Conservation (phyloP, 53 echinoderm and acorn worm genomes). For the Echinarachnius parma region DNA sequence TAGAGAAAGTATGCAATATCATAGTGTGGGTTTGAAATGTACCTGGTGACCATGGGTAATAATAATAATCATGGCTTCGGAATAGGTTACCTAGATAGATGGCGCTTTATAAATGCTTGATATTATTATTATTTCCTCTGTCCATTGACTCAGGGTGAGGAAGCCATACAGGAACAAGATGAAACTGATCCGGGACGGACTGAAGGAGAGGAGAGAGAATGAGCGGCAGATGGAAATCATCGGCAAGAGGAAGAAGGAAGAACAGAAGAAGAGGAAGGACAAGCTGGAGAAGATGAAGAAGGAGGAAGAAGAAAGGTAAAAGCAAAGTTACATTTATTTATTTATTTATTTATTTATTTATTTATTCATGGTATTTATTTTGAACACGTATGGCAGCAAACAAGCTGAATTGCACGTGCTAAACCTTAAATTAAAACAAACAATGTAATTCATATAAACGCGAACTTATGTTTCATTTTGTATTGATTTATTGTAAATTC, state of each 20-base stretch:
- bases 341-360: background rate
- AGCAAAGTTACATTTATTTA: background rate
- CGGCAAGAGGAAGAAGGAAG: constrained; percentile 60
- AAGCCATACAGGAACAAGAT: constrained; percentile 69
- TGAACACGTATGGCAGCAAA: too few species aligned
- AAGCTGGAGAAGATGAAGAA: constrained; percentile 67
- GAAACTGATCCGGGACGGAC: constrained; percentile 59
- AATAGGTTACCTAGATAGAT: too few species aligned
- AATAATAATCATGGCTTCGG: too few species aligned
- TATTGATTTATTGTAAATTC: background rate
- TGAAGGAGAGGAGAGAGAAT: constrained; percentile 58
- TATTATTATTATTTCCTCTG: too few species aligned
- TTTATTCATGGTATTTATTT: background rate
- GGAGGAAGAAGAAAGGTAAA: constrained; percentile 74
- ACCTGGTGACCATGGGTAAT: too few species aligned
- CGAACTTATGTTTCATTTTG: too few species aligned
- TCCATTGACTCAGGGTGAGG: constrained; percentile 59
- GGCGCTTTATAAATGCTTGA: too few species aligned
- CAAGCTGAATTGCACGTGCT: too few species aligned
- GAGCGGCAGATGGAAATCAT: constrained; percentile 89
- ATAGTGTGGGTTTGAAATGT: too few species aligned
- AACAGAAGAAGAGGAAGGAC: constrained; percentile 72
- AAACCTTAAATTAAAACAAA: too few species aligned
- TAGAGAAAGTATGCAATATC: too few species aligned
- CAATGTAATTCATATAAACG: too few species aligned